A percentile compares a stretch with the other conserved stretches of the same genome.
Conservation (phyloP, 1,140 invertebrate genomes). For the Argopecten irradians region DNA sequence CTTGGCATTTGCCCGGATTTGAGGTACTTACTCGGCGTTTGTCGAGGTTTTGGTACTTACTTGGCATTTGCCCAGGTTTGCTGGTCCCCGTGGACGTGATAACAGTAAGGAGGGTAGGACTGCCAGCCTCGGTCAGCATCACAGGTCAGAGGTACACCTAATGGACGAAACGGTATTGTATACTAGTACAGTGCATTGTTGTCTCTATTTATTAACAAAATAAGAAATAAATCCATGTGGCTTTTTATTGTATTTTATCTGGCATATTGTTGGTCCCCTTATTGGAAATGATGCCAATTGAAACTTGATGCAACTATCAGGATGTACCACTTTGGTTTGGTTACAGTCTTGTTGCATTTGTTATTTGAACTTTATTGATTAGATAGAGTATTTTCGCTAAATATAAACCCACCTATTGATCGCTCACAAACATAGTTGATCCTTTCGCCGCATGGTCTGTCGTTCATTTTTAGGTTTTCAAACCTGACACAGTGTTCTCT, state of each 20-base stretch:
- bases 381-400: background rate
- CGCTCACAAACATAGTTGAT: conserved; percentile 36
- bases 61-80: conserved; percentile 46
- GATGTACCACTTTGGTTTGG: background rate
- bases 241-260: conserved; percentile 3
- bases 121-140: conserved; percentile 53
- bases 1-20: too few species aligned
- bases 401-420: background rate
- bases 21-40: too few species aligned
- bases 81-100: conserved; percentile 38
- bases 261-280: background rate
- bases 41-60: too few species aligned
- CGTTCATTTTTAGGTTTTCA: background rate
- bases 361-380: background rate
- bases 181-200: background rate
- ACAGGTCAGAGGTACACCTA: conserved; percentile 55
- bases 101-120: conserved; percentile 49
- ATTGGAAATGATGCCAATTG: background rate
- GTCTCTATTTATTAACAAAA: background rate
- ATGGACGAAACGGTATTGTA: background rate
- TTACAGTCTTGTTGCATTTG: background rate
- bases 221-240: background rate
- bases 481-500: conserved; percentile 31
- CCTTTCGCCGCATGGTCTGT: background rate
- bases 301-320: background rate